Evolutionary conservation across 2,888 invertebrate genomes (phyloP).

Genomic region (Callyntrura sp.): DNA sequence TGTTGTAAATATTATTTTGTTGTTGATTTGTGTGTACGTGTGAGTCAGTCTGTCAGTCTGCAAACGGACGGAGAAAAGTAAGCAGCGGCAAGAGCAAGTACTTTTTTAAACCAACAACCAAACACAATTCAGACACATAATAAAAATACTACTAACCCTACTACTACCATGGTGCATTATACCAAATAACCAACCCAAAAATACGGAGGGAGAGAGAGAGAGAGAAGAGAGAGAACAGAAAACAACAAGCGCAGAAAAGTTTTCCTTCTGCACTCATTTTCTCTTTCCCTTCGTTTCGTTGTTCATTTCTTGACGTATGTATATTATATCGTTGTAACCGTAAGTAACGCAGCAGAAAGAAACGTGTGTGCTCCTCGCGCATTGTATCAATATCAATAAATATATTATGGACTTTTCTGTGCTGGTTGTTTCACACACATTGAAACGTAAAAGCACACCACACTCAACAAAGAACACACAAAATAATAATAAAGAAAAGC

Average conservation of each 20-base stretch:
- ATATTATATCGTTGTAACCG: not conserved
- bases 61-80: slow-evolving; percentile 49
- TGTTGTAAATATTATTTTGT: slow-evolving; percentile 50
- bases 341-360: too few species aligned
- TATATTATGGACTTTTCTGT: slow-evolving; percentile 54
- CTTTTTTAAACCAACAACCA: not conserved
- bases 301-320: not conserved
- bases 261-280: slow-evolving; percentile 34
- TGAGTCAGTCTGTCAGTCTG: slow-evolving; percentile 52
- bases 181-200: slow-evolving; percentile 6
- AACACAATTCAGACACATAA: not conserved
- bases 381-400: slow-evolving; percentile 58
- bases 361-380: not conserved
- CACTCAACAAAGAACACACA: not conserved
- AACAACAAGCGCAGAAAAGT: not conserved
- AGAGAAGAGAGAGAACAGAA: slow-evolving; percentile 1
- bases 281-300: slow-evolving; percentile 16
- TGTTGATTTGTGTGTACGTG: slow-evolving; percentile 14
- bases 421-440: slow-evolving; percentile 21
- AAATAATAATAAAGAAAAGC: not conserved
- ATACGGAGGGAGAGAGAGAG: not conserved
- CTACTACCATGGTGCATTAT: not conserved
- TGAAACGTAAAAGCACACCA: not conserved
- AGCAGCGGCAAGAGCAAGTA: not conserved
- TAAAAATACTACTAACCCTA: not conserved